phyloP scores from a whole-genome alignment of 2,797 vertebrate genomes.

The Dermochelys coriacea region DNA sequence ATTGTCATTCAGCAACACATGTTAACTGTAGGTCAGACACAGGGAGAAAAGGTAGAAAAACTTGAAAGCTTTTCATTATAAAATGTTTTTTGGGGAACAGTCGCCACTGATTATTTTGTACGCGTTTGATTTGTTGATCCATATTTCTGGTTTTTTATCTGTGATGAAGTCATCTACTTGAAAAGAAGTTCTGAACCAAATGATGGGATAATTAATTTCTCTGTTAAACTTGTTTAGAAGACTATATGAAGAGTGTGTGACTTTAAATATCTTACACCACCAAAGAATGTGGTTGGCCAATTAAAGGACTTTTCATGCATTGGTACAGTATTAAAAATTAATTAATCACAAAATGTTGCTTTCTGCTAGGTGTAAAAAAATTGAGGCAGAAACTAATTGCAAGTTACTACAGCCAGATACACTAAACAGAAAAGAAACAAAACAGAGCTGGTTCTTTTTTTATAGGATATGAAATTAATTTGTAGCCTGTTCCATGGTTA shows the following conservation, averaged over 20 bases:
- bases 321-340: constrained; percentile 29
- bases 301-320: constrained; percentile 3
- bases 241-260: background rate
- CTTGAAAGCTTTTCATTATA: background rate
- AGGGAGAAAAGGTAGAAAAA: background rate
- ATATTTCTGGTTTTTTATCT: constrained; percentile 32
- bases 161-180: constrained; percentile 21
- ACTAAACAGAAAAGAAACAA: background rate
- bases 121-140: constrained; percentile 11
- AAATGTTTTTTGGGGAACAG: background rate
- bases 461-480: background rate
- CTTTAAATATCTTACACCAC: background rate
- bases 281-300: constrained; percentile 24
- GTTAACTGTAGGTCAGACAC: background rate
- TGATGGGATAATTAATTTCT: constrained; percentile 38
- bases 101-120: constrained; percentile 28
- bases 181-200: constrained; percentile 43
- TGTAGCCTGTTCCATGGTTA: background rate
- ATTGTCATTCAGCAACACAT: background rate
- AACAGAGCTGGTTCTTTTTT: background rate
- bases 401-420: background rate
- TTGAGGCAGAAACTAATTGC: background rate
- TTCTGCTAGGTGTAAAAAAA: constrained; percentile 46
- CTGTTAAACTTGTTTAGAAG: constrained; percentile 17
- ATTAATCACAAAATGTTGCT: constrained; percentile 15